Base-by-base conservation (phyloP, 2,113 vertebrate species). In the Oreochromis spilurus region DNA sequence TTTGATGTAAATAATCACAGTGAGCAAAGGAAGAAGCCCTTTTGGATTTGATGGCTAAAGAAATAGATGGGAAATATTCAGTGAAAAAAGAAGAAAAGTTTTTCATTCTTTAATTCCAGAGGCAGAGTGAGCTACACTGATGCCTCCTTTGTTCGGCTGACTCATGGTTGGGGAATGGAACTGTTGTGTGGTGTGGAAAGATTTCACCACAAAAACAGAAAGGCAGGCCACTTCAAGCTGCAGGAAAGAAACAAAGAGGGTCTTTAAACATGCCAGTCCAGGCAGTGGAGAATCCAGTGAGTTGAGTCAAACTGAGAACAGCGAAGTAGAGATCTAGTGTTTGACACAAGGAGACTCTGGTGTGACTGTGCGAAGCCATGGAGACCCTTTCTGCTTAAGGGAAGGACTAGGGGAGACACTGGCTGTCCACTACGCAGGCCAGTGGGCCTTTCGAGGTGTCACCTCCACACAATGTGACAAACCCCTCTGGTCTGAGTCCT, bases 401-500 rank as follows among this genome's bases (percentile, higher is more conserved):
- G 90, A 78, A 90, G 81, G 89, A 92, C 93, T 91, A 78, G 11
- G 38, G 87, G 86, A 90, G 83, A 90, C 82, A 87, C n/a, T 86
- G 81, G 88, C 85, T 90, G 95, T 94, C 95, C 95, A 95, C 92
- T 94, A 34, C 7, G 21, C 79, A 83, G 94, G 93, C 92, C 94
- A 92, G 89, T 26, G 93, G 89, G 93, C 91, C 90, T 58, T 94
- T 87, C 40, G 91, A 94, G 93, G 93, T 96, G 95, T 96, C 94
- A 95, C 93, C 91, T 91, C 91, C 90, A 91, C 88, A 90, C 92
- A 85, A 91, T 92, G 95, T 96, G 95, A 96, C 95, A 96, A 96
- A 95, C 82, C 91, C 90, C 94, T 94, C 91, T 90, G 94, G 94
- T 94, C 54, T 86, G 88, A 94, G 81, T 92, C 88, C 57, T 87